A percentile compares a stretch with the other conserved stretches of the same genome.
These are phyloP conservation scores for Rhopalosiphum maidis DNA, from an alignment of 1,140 invertebrate genomes.

Conservation along the genomic window DNA sequence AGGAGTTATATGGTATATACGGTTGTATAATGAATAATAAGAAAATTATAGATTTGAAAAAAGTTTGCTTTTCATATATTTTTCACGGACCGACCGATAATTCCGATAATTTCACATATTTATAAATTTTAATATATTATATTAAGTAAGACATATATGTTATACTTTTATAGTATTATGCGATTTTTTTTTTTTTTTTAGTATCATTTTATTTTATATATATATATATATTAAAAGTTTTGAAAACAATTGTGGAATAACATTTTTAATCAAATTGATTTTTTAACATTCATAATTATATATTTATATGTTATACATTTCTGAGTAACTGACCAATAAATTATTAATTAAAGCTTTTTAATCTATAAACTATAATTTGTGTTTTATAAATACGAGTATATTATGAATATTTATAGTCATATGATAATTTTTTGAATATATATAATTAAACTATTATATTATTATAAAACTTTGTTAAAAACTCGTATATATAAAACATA, in stretches of 20 bases:
- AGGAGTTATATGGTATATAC: background rate
- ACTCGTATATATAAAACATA: background rate
- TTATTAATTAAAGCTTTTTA: background rate
- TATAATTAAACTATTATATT: background rate
- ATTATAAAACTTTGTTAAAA: background rate
- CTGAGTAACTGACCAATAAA: background rate
- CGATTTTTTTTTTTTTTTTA: background rate
- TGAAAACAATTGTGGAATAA: background rate
- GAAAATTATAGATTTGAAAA: background rate
- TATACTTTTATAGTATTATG: background rate
- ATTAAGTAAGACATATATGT: background rate
- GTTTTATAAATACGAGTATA: background rate
- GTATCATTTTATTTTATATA: background rate
- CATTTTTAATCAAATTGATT: background rate
- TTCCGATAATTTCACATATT: background rate
- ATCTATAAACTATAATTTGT: background rate
- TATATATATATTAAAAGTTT: background rate
- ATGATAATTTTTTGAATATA: background rate
- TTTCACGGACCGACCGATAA: background rate
- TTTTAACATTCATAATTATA: background rate
- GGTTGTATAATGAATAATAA: background rate
- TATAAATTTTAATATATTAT: background rate
- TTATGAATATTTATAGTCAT: background rate
- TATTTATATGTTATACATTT: background rate
- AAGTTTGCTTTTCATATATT: background rate